phyloP scores from a whole-genome alignment of 2,888 invertebrate genomes.

The Lissonota sp. region DNA sequence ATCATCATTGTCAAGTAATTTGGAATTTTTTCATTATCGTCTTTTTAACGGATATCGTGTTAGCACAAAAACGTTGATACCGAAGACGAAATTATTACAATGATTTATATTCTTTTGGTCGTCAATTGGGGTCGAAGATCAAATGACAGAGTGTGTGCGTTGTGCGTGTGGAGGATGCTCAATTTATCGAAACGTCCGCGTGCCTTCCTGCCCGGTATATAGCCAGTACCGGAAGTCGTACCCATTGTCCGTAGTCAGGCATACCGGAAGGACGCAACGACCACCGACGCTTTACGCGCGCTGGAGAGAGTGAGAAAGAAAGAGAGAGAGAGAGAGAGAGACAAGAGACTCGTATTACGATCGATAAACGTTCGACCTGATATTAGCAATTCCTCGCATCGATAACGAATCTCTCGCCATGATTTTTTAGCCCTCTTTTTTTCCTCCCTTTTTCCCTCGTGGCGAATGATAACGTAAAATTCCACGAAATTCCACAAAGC shows the following conservation, averaged over 20 bases:
- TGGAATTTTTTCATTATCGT: too few relatives aligned
- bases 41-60: too few relatives aligned
- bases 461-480: conserved; percentile 37
- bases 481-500: conserved; percentile 37
- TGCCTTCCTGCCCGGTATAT: conserved; percentile 64
- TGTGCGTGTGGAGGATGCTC: conserved; percentile 60
- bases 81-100: conserved; percentile 8
- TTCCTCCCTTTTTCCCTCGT: conserved; percentile 4
- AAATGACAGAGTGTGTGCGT: conserved; percentile 31
- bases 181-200: conserved; percentile 67
- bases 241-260: conserved; percentile 65
- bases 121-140: conserved; percentile 65
- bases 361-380: conserved; percentile 58
- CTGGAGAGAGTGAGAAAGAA: conserved; percentile 9
- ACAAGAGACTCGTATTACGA: conserved; percentile 49
- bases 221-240: conserved; percentile 65
- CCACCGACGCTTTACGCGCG: conserved; percentile 52
- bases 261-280: conserved; percentile 66
- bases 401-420: conserved; percentile 57
- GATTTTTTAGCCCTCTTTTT: conserved; percentile 21
- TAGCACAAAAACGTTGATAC: too few relatives aligned
- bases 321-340: not conserved
- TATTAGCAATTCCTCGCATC: conserved; percentile 57
- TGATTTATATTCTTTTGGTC: conserved; percentile 3
- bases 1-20: too few relatives aligned